Base-by-base conservation (phyloP, 2,113 vertebrate genomes). In the Malurus elegans region DNA sequence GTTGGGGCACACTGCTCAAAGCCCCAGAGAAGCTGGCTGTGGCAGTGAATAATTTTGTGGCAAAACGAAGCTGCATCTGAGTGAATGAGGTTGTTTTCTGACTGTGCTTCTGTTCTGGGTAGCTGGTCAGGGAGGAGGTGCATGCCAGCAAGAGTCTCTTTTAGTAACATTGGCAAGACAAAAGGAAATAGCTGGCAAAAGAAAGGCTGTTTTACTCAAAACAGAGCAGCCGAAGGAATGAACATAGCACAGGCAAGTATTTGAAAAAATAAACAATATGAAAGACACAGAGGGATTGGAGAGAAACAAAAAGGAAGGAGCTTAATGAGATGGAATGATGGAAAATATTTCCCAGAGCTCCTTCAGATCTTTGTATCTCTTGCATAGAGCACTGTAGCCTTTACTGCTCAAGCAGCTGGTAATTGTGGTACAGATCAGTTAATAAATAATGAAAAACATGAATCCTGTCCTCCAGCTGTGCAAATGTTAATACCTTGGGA, bases 11-110 rank as follows among this genome's bases (percentile, higher is more conserved):
- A 62, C 20, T 42, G 16, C 28, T 73, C 34, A 5, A n/a, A 88
- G 40, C 61, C 66, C 45, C 21, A 18, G 66, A 48, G 71, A 54
- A 76, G 42, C 36, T 90, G 62, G 34, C 58, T 76, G 32, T 86
- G 62, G n/a, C 56, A 86, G 4, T 14, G 26, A 56, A 10, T 72
- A 65, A 56, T 70, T 82, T 48, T 0, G 1, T 51, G 69, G 17
- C 73, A 54, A 88, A 80, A 84, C 3, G 31, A 83, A 93, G 51
- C 51, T 79, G 28, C 5, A 3, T 72, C 38, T 62, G 62, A 94
- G 86, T 92, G 92, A 91, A n/a, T 79, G 84, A 79, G 36, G 31
- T 51, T 13, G 84, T 91, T 95, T 91, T 84, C 74, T 89, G 38
- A 67, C 29, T 76, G 1, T 9, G 38, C 74, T 95, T 94, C 87